Conservation (phyloP, 53 echinoderm and acorn worm genomes). For the Zoroaster sp. region DNA sequence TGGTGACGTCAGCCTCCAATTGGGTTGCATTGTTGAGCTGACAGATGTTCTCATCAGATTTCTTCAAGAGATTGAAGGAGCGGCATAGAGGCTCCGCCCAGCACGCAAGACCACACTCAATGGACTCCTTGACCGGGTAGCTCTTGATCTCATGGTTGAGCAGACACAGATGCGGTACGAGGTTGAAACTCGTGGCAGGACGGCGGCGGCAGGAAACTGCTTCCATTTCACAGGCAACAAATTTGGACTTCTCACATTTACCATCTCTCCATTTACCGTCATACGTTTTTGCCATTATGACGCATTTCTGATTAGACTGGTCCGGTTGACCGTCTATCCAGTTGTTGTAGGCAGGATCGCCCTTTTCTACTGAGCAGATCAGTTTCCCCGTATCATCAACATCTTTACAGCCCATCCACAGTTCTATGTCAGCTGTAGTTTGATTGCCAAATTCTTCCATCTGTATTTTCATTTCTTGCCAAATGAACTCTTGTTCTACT, state of each 20-base stretch:
- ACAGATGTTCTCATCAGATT: background rate
- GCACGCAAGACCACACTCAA: background rate
- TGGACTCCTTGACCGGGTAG: no score
- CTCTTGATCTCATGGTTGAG: slow-evolving; percentile 15
- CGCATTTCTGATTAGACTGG: background rate
- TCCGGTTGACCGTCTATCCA: background rate
- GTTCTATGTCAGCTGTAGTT: background rate
- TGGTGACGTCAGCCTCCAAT: background rate
- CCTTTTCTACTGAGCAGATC: background rate
- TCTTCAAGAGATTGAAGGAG: background rate
- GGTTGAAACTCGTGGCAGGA: background rate
- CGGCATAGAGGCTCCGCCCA: slow-evolving; percentile 24
- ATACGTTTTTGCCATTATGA: background rate
- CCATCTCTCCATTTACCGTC: background rate
- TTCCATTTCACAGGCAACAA: background rate
- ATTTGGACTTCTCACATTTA: background rate
- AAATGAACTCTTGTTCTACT: no score
- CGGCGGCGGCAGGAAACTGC: background rate
- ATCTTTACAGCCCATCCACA: background rate
- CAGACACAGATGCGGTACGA: background rate
- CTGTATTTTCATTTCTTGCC: background rate
- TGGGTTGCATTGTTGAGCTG: background rate
- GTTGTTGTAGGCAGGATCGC: background rate
- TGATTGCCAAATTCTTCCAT: no score
- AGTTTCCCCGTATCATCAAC: background rate